Conservation (phyloP, 1,140 invertebrate species). For the Drosophila mayri region DNA sequence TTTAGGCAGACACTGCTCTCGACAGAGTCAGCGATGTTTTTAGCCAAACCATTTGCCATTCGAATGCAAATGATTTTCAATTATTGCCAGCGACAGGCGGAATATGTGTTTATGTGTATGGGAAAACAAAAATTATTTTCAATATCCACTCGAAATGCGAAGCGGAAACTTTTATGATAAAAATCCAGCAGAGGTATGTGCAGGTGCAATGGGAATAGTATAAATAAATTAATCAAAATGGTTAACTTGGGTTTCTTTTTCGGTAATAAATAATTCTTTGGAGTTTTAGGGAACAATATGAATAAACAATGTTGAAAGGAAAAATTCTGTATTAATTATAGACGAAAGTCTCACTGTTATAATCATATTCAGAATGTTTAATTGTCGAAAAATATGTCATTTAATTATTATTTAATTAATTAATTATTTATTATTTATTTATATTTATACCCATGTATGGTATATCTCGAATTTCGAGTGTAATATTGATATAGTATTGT, state of each 20-base stretch:
- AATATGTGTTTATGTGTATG: conserved; percentile 58
- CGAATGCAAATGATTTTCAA: conserved; percentile 77
- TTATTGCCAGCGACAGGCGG: conserved; percentile 48
- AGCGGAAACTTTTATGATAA: conserved; percentile 73
- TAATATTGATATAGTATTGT: no score
- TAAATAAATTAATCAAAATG: neutral
- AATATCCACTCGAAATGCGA: conserved; percentile 41
- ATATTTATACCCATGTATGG: no score
- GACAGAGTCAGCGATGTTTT: conserved; percentile 27
- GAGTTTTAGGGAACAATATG: neutral
- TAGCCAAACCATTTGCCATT: conserved; percentile 74
- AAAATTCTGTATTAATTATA: neutral
- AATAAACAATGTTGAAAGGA: neutral
- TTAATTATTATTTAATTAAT: no score
- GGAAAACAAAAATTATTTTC: conserved; percentile 52
- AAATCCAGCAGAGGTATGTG: neutral
- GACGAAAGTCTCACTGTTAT: no score
- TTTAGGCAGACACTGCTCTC: conserved; percentile 40
- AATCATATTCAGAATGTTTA: neutral
- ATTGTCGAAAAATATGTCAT: no score
- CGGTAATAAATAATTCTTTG: neutral
- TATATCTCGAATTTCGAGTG: no score
- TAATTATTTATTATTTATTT: no score
- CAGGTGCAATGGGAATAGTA: neutral
- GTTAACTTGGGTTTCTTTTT: neutral